A percentile compares a stretch with the other conserved stretches of the same genome.
These are phyloP conservation scores for Pluvialis apricaria DNA, from an alignment of 2,113 vertebrate species.

Conservation along the genomic window DNA sequence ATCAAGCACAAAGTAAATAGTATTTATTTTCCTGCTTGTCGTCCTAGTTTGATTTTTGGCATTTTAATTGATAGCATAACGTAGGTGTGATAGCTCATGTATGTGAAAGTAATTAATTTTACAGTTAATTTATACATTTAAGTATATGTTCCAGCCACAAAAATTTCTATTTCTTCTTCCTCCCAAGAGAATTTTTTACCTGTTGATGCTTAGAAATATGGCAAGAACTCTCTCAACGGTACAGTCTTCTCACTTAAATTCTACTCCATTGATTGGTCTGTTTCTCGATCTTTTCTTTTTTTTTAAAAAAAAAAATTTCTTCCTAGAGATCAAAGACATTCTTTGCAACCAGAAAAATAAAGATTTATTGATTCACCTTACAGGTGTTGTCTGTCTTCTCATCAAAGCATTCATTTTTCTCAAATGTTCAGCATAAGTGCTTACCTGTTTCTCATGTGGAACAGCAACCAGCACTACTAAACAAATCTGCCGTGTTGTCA, in stretches of 20 bases:
- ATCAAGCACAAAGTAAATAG: not conserved
- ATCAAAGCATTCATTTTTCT: constrained; percentile 6
- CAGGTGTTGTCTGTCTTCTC: not conserved
- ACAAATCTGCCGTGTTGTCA: not conserved
- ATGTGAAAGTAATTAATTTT: not conserved
- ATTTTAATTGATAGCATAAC: not conserved
- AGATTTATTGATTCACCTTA: constrained; percentile 46
- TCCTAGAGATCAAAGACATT: constrained; percentile 28
- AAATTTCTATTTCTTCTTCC: not conserved
- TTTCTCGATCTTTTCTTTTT: not conserved
- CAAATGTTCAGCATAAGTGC: not conserved
- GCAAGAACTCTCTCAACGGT: not conserved
- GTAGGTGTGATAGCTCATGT: not conserved
- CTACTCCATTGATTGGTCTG: not conserved
- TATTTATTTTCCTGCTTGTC: not conserved
- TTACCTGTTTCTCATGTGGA: not conserved
- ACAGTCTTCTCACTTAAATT: not conserved
- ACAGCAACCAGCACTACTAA: not conserved
- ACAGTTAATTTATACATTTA: not conserved
- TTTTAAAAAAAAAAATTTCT: not conserved
- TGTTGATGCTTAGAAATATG: not conserved
- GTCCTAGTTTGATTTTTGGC: not conserved
- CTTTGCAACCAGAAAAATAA: constrained; percentile 24
- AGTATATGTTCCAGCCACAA: not conserved
- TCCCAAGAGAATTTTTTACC: not conserved